Percentiles rank a stretch among this genome's conserved stretches.
Conservation (phyloP, 2,888 invertebrate genomes). For the Syritta pipiens region DNA sequence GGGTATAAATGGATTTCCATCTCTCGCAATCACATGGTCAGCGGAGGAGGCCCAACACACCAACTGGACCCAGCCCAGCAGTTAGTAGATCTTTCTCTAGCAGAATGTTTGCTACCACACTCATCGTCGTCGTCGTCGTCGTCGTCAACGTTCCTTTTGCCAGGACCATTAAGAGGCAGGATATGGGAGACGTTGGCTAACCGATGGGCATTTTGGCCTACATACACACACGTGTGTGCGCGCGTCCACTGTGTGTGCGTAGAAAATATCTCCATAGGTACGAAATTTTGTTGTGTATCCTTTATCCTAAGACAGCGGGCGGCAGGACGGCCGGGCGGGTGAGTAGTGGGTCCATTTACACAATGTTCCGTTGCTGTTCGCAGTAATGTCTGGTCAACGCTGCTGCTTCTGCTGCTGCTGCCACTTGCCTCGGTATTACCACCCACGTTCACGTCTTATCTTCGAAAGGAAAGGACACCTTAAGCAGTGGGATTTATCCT, state of each 20-base stretch:
- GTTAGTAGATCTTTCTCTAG: slow-evolving; percentile 44
- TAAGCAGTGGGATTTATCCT: slow-evolving; percentile 70
- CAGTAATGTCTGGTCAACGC: slow-evolving; percentile 51
- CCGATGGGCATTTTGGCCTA: slow-evolving; percentile 67
- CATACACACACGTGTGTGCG: slow-evolving; percentile 18
- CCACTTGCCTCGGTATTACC: slow-evolving; percentile 54
- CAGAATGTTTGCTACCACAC: slow-evolving; percentile 30
- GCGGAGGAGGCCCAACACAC: slow-evolving; percentile 36
- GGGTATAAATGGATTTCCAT: slow-evolving; percentile 68
- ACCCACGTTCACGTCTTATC: slow-evolving; percentile 72
- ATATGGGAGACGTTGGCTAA: slow-evolving; percentile 64
- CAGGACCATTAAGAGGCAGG: slow-evolving; percentile 56
- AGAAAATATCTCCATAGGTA: slow-evolving; percentile 59
- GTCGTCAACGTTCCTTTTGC: slow-evolving; percentile 72
- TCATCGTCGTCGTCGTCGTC: slow-evolving; percentile 72
- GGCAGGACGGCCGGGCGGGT: too few relatives aligned
- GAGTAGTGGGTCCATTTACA: slow-evolving; percentile 62
- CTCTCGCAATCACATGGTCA: slow-evolving; percentile 66
- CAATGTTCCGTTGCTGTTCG: slow-evolving; percentile 51
- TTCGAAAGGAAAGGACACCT: slow-evolving; percentile 70
- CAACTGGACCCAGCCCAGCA: slow-evolving; percentile 16
- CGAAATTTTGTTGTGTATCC: slow-evolving; percentile 51
- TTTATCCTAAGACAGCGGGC: slow-evolving; percentile 48
- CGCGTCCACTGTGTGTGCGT: slow-evolving; percentile 15
- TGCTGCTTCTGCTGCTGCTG: too few relatives aligned